Evolutionary conservation across 2,113 vertebrate species (phyloP), one percentile per base, ranked within the genome.

Genomic region (Poeciliopsis occidentalis): DNA sequence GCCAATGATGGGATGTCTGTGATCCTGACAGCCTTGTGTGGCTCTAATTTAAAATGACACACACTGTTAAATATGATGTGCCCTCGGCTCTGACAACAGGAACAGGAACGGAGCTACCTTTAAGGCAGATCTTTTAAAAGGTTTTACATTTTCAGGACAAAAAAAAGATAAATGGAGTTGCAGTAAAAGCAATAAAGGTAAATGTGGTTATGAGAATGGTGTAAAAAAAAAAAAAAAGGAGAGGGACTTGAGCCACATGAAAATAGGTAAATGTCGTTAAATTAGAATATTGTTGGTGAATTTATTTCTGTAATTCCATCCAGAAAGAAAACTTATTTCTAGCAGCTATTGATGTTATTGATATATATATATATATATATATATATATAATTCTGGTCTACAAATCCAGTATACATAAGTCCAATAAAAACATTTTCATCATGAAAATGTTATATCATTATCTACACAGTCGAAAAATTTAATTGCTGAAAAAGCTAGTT

Each of bases 111-210:
- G 75, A 85, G 82, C 73, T 65, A 72, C 72, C 51, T 73, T 2
- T 27, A 30, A 47, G 60, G 75, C 61, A 79, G 77, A 87, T 76
- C 51, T 81, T 74, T 37, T 73, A 62, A 54, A 13, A 84, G 75
- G 66, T 78, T 12, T 74, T 72, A 80, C 61, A n/a, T 57, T 85
- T 89, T 85, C 81, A 85, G 86, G 83, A 86, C 76, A n/a, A 83
- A 4, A 67, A n/a, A 62, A 47, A 51, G 72, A 80, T 83, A 30
- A 37, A 71, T 80, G 85, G 69, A 2, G 39, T 83, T 89, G 64
- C 84, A 73, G 86, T 51, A 11, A 37, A 85, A 93, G 90, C 90
- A 92, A 92, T 92, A 90, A 89, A 74, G 87, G 87, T 70, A 71
- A 60, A 26, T 37, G 34, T 37, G n/a, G n/a, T n/a, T n/a, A n/a